These are phyloP conservation scores for Rhagonycha lutea DNA, from an alignment of 2,888 invertebrate species.

Conservation along the genomic window DNA sequence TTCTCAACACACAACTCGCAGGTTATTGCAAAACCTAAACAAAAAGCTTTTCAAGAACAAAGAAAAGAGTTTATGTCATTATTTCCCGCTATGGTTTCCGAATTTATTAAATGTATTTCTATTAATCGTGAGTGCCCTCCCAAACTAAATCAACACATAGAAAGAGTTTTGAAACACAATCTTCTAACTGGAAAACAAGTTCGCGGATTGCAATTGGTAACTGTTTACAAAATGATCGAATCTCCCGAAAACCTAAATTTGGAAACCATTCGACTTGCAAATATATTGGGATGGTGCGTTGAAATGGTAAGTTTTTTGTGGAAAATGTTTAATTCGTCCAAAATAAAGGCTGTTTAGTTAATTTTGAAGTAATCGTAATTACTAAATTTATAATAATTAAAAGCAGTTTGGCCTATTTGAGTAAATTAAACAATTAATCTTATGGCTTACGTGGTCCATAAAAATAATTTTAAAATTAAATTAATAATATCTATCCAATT, in stretches of 20 bases:
- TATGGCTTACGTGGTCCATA: too few species aligned
- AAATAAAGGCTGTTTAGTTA: too few species aligned
- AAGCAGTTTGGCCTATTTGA: too few species aligned
- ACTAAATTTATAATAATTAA: too few species aligned
- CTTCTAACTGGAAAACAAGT: conserved; percentile 90
- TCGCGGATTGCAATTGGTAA: conserved; percentile 73
- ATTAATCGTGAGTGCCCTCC: conserved; percentile 76
- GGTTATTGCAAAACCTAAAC: conserved; percentile 64
- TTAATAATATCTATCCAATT: too few species aligned
- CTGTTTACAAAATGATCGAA: conserved; percentile 76
- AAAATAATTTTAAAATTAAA: too few species aligned
- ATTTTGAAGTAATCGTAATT: too few species aligned
- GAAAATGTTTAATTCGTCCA: not conserved
- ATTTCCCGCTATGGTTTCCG: conserved; percentile 85
- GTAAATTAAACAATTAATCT: too few species aligned
- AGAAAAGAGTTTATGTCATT: conserved; percentile 85
- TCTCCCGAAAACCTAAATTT: conserved; percentile 70
- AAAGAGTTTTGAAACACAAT: conserved; percentile 88
- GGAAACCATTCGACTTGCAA: conserved; percentile 77
- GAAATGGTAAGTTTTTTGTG: conserved; percentile 78
- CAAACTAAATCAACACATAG: conserved; percentile 79
- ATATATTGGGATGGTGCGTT: conserved; percentile 91
- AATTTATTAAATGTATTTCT: conserved; percentile 69
- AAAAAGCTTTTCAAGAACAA: conserved; percentile 72
- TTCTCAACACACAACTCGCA: conserved; percentile 67